Evolutionary conservation across 2,797 vertebrate species (phyloP).

Genomic region (Ctenopoma multispine): DNA sequence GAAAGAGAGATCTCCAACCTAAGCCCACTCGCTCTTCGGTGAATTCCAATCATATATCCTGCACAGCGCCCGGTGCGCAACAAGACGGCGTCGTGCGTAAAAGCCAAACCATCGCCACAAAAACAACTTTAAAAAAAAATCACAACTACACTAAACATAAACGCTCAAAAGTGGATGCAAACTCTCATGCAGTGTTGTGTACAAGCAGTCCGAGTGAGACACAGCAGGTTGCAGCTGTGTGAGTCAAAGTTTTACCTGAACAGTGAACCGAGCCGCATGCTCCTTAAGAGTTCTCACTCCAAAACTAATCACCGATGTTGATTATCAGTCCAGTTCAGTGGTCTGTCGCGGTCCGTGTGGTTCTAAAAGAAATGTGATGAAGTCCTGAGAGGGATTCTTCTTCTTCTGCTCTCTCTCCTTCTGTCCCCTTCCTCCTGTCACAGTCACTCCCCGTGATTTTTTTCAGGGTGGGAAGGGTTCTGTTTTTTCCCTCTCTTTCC

Average conservation of each 20-base stretch:
- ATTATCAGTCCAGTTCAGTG: slow-evolving; percentile 42
- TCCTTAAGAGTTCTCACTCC: slow-evolving; percentile 49
- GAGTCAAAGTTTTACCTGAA: slow-evolving; percentile 80
- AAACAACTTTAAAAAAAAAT: neutral
- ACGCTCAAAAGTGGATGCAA: slow-evolving; percentile 23
- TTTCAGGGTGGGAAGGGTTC: slow-evolving; percentile 74
- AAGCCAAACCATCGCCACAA: slow-evolving; percentile 44
- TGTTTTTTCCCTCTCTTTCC: slow-evolving; percentile 46
- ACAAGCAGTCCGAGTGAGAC: slow-evolving; percentile 9
- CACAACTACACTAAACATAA: neutral
- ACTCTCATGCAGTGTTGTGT: slow-evolving; percentile 35
- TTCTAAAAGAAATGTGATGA: slow-evolving; percentile 55
- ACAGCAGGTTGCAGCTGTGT: slow-evolving; percentile 51
- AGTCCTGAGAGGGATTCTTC: slow-evolving; percentile 50
- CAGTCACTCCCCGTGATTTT: slow-evolving; percentile 78
- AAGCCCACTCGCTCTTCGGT: slow-evolving; percentile 52
- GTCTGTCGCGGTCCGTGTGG: slow-evolving; percentile 35
- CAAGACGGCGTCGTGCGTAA: slow-evolving; percentile 62
- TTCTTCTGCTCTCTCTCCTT: slow-evolving; percentile 10
- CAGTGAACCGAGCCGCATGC: slow-evolving; percentile 74
- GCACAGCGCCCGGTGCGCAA: slow-evolving; percentile 48
- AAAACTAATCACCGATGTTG: slow-evolving; percentile 26
- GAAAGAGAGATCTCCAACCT: slow-evolving; percentile 15
- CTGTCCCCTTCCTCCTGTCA: slow-evolving; percentile 74
- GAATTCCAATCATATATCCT: slow-evolving; percentile 53